These are phyloP conservation scores for Belgica antarctica DNA, from an alignment of 2,888 invertebrate genomes.

Conservation along the genomic window DNA sequence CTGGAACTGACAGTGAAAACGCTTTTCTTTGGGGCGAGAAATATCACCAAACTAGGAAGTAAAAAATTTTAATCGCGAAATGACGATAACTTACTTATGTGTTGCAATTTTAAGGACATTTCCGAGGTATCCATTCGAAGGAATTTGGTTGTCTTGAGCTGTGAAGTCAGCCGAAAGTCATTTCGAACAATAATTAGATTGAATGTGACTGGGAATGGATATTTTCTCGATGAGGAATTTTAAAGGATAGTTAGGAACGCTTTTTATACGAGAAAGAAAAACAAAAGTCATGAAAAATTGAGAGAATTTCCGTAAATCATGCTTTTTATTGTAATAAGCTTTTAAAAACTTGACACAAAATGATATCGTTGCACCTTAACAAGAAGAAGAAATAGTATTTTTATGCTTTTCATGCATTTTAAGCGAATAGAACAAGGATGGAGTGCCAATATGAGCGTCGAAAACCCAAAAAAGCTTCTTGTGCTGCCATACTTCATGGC, in stretches of 20 bases:
- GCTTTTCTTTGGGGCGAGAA: too few relatives aligned
- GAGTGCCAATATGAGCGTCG: constrained; percentile 15
- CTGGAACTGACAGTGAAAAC: too few relatives aligned
- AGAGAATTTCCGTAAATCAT: background rate
- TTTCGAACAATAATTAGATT: constrained; percentile 6
- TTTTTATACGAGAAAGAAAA: constrained; percentile 38
- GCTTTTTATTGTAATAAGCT: constrained; percentile 24
- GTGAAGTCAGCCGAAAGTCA: constrained; percentile 1
- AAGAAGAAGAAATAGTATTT: background rate
- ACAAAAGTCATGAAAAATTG: background rate
- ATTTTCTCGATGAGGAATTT: background rate
- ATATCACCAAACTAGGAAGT: background rate
- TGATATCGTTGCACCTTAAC: constrained; percentile 15
- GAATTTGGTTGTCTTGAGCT: too few relatives aligned
- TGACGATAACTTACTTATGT: background rate
- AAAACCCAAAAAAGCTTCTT: constrained; percentile 6
- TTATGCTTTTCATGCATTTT: background rate
- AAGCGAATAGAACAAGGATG: background rate
- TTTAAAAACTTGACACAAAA: background rate
- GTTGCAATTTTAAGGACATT: constrained; percentile 11
- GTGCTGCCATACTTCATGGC: too few relatives aligned
- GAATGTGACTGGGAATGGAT: background rate
- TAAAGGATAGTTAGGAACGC: constrained; percentile 39
- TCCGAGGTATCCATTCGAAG: too few relatives aligned
- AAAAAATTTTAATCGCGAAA: constrained; percentile 1